Evolutionary conservation across 1,140 invertebrate genomes (phyloP).

Genomic region (Helicoverpa zea): DNA sequence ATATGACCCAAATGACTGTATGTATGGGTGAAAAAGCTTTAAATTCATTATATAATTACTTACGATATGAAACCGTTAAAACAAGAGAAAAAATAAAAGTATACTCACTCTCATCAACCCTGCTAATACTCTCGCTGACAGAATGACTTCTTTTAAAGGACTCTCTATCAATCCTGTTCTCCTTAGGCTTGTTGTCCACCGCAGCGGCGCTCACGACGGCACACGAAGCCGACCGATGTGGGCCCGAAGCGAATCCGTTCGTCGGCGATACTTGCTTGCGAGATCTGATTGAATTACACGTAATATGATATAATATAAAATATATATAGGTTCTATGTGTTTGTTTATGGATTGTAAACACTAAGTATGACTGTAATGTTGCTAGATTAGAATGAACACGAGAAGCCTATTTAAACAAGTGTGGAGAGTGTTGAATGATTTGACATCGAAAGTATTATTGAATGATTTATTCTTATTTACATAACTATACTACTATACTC

Average conservation of each 20-base stretch:
- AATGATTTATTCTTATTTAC: too few species aligned
- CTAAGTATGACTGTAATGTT: too few species aligned
- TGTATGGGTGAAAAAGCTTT: too few species aligned
- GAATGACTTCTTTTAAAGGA: constrained; percentile 87
- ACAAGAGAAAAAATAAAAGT: not conserved
- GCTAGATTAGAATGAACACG: too few species aligned
- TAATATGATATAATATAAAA: not conserved
- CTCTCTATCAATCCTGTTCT: constrained; percentile 67
- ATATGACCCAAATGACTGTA: too few species aligned
- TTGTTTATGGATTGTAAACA: not conserved
- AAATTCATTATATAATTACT: too few species aligned
- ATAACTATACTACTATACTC: too few species aligned
- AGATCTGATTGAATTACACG: constrained; percentile 61
- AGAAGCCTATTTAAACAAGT: too few species aligned
- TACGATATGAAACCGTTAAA: too few species aligned
- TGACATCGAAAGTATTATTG: too few species aligned
- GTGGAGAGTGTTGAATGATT: too few species aligned
- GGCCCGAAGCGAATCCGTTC: constrained; percentile 79
- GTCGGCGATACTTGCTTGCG: constrained; percentile 78
- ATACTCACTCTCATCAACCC: constrained; percentile 81
- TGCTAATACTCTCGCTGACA: constrained; percentile 84
- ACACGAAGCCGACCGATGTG: constrained; percentile 80
- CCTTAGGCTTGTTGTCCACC: constrained; percentile 74
- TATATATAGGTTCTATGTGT: not conserved
- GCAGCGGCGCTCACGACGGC: constrained; percentile 80